A percentile compares a stretch with the other conserved stretches of the same genome.
Conservation (phyloP, 2,797 vertebrate species). For the Macropodus opercularis region DNA sequence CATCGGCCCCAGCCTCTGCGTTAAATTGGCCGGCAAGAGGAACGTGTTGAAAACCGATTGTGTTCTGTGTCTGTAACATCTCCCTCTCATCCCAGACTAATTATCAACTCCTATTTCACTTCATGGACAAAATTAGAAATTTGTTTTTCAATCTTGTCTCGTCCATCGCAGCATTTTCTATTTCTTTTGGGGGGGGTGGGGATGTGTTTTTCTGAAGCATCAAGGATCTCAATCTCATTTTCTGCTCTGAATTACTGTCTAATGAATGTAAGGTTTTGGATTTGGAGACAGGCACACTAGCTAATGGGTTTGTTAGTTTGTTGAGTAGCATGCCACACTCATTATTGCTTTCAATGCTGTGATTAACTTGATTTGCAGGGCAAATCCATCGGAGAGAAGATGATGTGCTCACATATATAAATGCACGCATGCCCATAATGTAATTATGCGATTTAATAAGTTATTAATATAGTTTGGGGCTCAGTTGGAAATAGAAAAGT, state of each 20-base stretch:
- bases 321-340: slow-evolving; percentile 79
- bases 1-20: slow-evolving; percentile 34
- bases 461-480: slow-evolving; percentile 79
- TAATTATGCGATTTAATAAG: slow-evolving; percentile 82
- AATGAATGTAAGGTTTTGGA: slow-evolving; percentile 82
- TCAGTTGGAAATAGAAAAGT: slow-evolving; percentile 74
- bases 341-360: slow-evolving; percentile 79
- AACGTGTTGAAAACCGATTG: slow-evolving; percentile 50
- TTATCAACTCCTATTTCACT: slow-evolving; percentile 70
- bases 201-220: slow-evolving; percentile 69
- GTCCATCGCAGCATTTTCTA: slow-evolving; percentile 45
- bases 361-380: slow-evolving; percentile 83
- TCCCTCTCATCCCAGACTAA: slow-evolving; percentile 57
- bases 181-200: slow-evolving; percentile 13
- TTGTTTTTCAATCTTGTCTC: slow-evolving; percentile 67
- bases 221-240: slow-evolving; percentile 80
- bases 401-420: slow-evolving; percentile 76
- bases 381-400: slow-evolving; percentile 77
- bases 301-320: slow-evolving; percentile 84
- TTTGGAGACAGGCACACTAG: slow-evolving; percentile 76
- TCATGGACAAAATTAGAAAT: slow-evolving; percentile 74
- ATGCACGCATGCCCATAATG: slow-evolving; percentile 76
- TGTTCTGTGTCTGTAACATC: slow-evolving; percentile 36
- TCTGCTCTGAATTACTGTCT: slow-evolving; percentile 81
- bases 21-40: slow-evolving; percentile 35